Evolutionary conservation across 2,113 vertebrate species (phyloP).

Genomic region (Nestor notabilis): DNA sequence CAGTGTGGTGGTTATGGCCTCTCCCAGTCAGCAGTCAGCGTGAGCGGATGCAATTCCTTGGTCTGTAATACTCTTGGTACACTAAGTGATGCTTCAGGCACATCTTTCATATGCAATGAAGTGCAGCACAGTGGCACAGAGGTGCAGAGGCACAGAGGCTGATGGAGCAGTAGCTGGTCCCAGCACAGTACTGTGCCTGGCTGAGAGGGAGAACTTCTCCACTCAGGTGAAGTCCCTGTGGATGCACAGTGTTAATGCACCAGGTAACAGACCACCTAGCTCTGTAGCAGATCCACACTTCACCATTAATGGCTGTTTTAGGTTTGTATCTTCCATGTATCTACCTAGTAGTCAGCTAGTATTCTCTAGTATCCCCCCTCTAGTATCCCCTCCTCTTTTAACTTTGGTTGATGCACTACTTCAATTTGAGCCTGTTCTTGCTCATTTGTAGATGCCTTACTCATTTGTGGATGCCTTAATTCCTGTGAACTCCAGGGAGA

Average conservation of each 20-base stretch:
- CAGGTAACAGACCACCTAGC: not conserved
- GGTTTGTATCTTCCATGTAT: not conserved
- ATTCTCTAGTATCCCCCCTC: not conserved
- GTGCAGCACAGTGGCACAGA: not conserved
- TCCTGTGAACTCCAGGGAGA: not conserved
- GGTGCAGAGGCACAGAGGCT: not conserved
- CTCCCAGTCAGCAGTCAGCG: not conserved
- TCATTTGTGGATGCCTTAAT: not conserved
- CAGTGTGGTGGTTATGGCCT: not conserved
- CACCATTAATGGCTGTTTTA: not conserved
- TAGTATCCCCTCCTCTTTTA: not conserved
- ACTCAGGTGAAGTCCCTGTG: fast-evolving
- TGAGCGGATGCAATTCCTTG: not conserved
- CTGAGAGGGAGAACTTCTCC: not conserved
- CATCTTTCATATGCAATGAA: not conserved
- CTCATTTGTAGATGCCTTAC: not conserved
- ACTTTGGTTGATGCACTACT: not conserved
- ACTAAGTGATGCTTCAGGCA: not conserved
- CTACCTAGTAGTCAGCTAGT: not conserved
- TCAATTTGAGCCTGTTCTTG: not conserved
- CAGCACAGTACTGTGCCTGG: not conserved
- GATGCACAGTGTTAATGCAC: not conserved
- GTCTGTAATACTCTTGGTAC: not conserved
- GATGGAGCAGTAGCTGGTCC: not conserved
- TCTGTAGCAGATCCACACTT: not conserved